Conservation (phyloP, 2,888 invertebrate species). For the Glyphotaelius pellucidus region DNA sequence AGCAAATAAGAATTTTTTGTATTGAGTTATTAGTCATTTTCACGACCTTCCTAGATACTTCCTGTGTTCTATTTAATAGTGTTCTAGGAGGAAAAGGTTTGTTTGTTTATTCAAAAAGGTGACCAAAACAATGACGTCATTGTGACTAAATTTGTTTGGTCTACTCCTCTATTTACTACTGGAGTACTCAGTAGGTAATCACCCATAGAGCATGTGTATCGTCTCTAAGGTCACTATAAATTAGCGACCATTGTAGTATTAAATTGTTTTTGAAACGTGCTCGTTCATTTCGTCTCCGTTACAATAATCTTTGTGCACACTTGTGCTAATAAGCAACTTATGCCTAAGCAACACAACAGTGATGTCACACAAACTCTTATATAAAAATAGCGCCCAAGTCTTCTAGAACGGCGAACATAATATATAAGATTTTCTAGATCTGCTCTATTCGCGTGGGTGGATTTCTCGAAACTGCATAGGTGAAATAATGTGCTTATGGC, state of each 20-base stretch:
- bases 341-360: constrained; percentile 71
- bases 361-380: constrained; percentile 75
- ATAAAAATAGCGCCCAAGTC: constrained; percentile 77
- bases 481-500: constrained; percentile 14
- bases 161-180: not conserved
- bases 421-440: not conserved
- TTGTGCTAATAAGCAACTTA: constrained; percentile 9
- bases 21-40: not conserved
- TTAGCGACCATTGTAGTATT: constrained; percentile 11
- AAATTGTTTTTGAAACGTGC: not conserved
- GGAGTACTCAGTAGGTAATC: not conserved
- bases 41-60: not conserved
- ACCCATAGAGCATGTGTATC: not conserved
- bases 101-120: not conserved
- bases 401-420: constrained; percentile 64
- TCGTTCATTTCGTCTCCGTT: constrained; percentile 10
- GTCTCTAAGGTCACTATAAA: constrained; percentile 17
- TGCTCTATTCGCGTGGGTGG: constrained; percentile 16
- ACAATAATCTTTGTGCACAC: constrained; percentile 15
- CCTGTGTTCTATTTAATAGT: not conserved
- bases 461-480: constrained; percentile 31
- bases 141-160: not conserved
- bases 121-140: not conserved
- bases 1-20: not conserved
- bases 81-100: not conserved